Percentiles rank a stretch among this genome's conserved stretches.
Conservation (phyloP, 2,888 invertebrate species). For the Hydrotaea diabolus region DNA sequence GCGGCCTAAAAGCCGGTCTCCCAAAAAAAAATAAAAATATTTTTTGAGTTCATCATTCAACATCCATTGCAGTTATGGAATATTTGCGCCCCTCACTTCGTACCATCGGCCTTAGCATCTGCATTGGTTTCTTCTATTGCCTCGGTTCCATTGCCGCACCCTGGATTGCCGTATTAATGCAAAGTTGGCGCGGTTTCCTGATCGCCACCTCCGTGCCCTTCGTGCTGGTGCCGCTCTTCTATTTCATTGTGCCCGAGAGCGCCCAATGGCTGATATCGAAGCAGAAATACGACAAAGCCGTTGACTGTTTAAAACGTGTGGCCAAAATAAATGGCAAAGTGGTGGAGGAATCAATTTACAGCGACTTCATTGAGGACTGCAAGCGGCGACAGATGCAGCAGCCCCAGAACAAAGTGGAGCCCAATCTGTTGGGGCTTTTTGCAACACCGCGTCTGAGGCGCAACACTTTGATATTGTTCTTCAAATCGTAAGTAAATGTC, state of each 20-base stretch:
- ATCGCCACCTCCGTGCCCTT: slow-evolving; percentile 82
- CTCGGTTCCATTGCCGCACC: slow-evolving; percentile 82
- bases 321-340: slow-evolving; percentile 82
- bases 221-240: slow-evolving; percentile 81
- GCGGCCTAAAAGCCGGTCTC: too few relatives aligned
- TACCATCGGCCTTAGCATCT: slow-evolving; percentile 83
- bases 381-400: slow-evolving; percentile 69
- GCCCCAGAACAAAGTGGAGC: slow-evolving; percentile 66
- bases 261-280: slow-evolving; percentile 84
- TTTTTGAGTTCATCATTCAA: neutral
- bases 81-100: slow-evolving; percentile 82
- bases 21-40: too few relatives aligned
- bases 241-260: slow-evolving; percentile 83
- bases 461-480: slow-evolving; percentile 81
- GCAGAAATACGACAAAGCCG: slow-evolving; percentile 82
- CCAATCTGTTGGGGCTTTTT: slow-evolving; percentile 82
- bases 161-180: slow-evolving; percentile 81
- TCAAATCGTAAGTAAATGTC: slow-evolving; percentile 83
- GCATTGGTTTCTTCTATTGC: slow-evolving; percentile 84
- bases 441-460: slow-evolving; percentile 82
- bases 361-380: slow-evolving; percentile 75
- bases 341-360: slow-evolving; percentile 77
- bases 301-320: slow-evolving; percentile 81
- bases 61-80: slow-evolving; percentile 82
- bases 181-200: slow-evolving; percentile 82